phyloP scores from a whole-genome alignment of 2,888 invertebrate species.

The Hyalella azteca region DNA sequence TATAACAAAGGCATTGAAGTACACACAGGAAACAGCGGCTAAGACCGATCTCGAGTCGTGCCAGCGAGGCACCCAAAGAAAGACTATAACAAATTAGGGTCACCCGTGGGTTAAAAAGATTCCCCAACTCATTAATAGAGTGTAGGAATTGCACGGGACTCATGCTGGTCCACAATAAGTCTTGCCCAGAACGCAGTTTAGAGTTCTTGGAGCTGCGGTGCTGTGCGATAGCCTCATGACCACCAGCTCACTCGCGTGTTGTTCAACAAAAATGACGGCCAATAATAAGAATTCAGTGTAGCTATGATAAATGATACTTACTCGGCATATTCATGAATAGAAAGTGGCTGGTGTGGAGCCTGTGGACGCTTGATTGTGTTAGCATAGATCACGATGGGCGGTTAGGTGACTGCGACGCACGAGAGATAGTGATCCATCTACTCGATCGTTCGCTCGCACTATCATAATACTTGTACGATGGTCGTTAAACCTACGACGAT shows the following conservation, averaged over 20 bases:
- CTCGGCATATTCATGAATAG: conserved; percentile 24
- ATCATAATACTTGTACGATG: too few relatives aligned
- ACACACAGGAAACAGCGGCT: neutral
- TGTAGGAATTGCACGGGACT: conserved; percentile 23
- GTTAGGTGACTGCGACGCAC: neutral
- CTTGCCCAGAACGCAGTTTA: conserved; percentile 1
- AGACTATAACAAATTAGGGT: conserved; percentile 34
- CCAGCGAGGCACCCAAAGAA: neutral
- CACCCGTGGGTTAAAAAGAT: conserved; percentile 22
- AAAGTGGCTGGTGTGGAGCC: neutral
- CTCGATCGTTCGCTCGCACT: too few relatives aligned
- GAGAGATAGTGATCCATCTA: neutral
- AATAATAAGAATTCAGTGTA: conserved; percentile 30
- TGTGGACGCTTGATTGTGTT: conserved; percentile 11
- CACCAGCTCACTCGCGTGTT: neutral
- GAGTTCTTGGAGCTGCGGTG: neutral
- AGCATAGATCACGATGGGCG: conserved; percentile 5
- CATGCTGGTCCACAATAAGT: conserved; percentile 28
- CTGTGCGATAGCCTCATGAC: neutral
- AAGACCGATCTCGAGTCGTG: neutral
- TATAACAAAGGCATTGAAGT: neutral
- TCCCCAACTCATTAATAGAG: conserved; percentile 33
- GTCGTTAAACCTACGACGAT: too few relatives aligned
- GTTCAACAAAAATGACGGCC: conserved; percentile 12
- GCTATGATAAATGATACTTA: conserved; percentile 27